A percentile compares a stretch with the other conserved stretches of the same genome.
Evolutionary conservation across 2,888 invertebrate genomes (phyloP).

Genomic region (Agelastica alni): DNA sequence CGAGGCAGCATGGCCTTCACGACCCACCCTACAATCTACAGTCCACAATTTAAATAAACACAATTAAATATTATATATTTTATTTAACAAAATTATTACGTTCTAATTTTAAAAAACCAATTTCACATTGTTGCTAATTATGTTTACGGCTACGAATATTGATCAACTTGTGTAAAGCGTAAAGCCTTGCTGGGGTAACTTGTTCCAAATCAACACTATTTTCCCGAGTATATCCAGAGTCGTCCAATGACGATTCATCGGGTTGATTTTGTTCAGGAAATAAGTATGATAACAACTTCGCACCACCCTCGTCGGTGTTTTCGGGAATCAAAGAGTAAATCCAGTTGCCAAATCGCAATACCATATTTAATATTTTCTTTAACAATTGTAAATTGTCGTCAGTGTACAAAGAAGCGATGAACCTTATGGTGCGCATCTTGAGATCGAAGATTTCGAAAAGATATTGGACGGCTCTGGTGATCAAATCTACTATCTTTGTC

Average conservation of each 20-base stretch:
- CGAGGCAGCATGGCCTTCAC: too few species aligned
- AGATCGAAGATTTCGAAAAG: slow-evolving; percentile 40
- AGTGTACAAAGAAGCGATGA: slow-evolving; percentile 40
- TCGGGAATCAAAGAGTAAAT: slow-evolving; percentile 29
- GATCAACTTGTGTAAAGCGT: slow-evolving; percentile 6
- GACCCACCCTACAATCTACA: too few species aligned
- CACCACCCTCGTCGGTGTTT: slow-evolving; percentile 20
- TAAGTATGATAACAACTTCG: slow-evolving; percentile 18
- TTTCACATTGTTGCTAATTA: too few species aligned
- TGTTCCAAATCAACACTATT: slow-evolving; percentile 1
- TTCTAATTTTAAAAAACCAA: too few species aligned
- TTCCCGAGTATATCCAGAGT: too few species aligned
- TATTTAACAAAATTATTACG: too few species aligned
- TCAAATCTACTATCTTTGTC: slow-evolving; percentile 21
- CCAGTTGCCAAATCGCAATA: slow-evolving; percentile 30
- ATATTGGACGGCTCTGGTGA: slow-evolving; percentile 28
- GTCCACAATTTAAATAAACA: too few species aligned
- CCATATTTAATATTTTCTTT: slow-evolving; percentile 34
- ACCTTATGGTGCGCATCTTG: slow-evolving; percentile 38
- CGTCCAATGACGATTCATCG: too few species aligned
- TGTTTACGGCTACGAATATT: slow-evolving; percentile 5
- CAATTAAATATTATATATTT: too few species aligned
- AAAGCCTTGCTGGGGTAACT: neutral
- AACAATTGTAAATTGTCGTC: slow-evolving; percentile 43
- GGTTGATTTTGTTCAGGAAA: slow-evolving; percentile 23